Percentiles rank a stretch among this genome's conserved stretches.
Conservation (phyloP, 2,888 invertebrate genomes). For the Teleiodes luculella region DNA sequence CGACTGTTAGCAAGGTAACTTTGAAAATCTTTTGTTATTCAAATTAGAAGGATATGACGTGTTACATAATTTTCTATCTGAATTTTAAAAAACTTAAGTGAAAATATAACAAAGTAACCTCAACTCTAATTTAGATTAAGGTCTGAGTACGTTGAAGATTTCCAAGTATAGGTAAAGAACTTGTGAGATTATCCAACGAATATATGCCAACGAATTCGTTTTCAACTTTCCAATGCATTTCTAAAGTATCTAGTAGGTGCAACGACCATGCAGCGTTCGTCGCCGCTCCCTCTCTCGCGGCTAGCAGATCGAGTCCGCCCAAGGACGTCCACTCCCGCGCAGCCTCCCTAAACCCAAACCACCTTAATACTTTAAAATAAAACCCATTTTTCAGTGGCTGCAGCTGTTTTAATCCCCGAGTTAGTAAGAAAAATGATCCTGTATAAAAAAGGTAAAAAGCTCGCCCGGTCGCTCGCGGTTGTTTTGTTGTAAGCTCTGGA, state of each 20-base stretch:
- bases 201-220: conserved; percentile 55
- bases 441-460: conserved; percentile 71
- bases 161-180: too few species aligned
- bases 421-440: conserved; percentile 77
- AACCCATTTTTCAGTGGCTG: conserved; percentile 33
- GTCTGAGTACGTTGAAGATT: too few species aligned
- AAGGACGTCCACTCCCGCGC: conserved; percentile 72
- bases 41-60: background rate
- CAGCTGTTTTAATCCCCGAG: conserved; percentile 37
- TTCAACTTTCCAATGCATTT: conserved; percentile 77
- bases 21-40: background rate
- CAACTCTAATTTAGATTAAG: too few species aligned
- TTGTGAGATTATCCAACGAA: background rate
- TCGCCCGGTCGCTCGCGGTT: conserved; percentile 53
- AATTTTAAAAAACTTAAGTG: too few species aligned
- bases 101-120: too few species aligned
- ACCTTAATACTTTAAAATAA: conserved; percentile 41
- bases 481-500: conserved; percentile 69
- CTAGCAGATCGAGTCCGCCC: conserved; percentile 78
- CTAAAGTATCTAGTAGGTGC: conserved; percentile 72
- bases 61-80: too few species aligned
- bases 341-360: conserved; percentile 39
- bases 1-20: conserved; percentile 26
- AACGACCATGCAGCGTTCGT: conserved; percentile 66
- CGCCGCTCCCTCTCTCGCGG: conserved; percentile 72